Base-by-base conservation (phyloP, 2,797 vertebrate species). In the Tauraco hartlaubi region DNA sequence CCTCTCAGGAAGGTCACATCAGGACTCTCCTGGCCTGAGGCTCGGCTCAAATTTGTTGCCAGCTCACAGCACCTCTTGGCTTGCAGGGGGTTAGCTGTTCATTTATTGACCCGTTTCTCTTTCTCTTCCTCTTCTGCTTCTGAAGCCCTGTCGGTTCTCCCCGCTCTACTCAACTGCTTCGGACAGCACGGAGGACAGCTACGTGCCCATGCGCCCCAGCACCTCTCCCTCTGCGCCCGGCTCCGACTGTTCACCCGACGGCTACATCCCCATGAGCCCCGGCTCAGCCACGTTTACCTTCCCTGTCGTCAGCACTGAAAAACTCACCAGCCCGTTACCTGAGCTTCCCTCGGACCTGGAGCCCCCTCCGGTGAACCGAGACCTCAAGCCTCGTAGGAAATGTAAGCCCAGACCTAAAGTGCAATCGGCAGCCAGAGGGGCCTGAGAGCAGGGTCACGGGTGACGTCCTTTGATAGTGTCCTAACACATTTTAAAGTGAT, bases 191-290 rank as follows among this genome's bases (percentile, higher is more conserved):
- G 99, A 99, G 72, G 99, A 99, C 86, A 98, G 98, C 62, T 99
- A 99, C 1, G 97, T 99, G 75, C 99, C 99, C 89, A 99, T 99
- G 99, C 97, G 96, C 21, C 98, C 98, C 71, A 98, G 97, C 81
- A 94, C 97, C 8, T 98, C 98, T 17, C 96, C 98, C 3, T 97
- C 98, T 3, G 63, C 96, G 2, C 85, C 97, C 4, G 44, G 89
- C 66, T 58, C 97, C 2, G 91, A 98, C 35, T 79, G 80, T 44
- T 98, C 98, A 16, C 95, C 97, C 2, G 99, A 99, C 0, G 99
- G 99, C 41, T 99, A 99, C 98, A 99, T 99, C 94, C 99, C 99
- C 69, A 99, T 99, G 99, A 99, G 98, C 88, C 99, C 99, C 1
- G 84, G 95, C 92, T 97, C 97, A 1, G 95, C 96, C 37, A 94